Conservation (phyloP, 1,140 invertebrate genomes). For the Chrysoperla carnea region DNA sequence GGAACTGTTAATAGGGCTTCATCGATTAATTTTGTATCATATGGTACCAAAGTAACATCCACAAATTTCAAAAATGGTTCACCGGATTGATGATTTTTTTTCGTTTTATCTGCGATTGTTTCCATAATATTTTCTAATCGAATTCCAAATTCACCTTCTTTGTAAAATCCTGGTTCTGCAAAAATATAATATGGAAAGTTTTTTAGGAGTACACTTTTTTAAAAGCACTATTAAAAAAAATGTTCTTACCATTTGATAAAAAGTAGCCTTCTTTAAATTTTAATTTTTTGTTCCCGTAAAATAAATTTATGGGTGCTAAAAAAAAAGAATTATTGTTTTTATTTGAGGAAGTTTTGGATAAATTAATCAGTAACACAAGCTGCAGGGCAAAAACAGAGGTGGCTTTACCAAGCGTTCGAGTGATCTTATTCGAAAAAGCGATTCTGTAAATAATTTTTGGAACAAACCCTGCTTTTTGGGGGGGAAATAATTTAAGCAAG, state of each 20-base stretch:
- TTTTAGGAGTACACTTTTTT: neutral
- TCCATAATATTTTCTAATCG: constrained; percentile 85
- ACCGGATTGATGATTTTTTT: constrained; percentile 23
- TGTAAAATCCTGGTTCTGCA: constrained; percentile 62
- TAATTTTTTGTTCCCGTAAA: constrained; percentile 31
- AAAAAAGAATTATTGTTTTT: constrained; percentile 7
- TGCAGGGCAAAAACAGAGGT: too few species aligned
- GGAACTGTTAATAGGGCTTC: constrained; percentile 50
- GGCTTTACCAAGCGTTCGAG: too few species aligned
- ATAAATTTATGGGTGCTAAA: constrained; percentile 51
- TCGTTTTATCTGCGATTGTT: constrained; percentile 40
- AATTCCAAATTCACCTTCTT: constrained; percentile 74
- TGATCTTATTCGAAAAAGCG: too few species aligned
- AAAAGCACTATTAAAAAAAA: neutral
- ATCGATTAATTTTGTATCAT: constrained; percentile 81
- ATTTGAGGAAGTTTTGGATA: constrained; percentile 1
- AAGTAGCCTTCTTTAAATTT: constrained; percentile 68
- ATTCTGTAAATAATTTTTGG: too few species aligned
- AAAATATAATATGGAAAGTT: constrained; percentile 4
- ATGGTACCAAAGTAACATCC: constrained; percentile 78
- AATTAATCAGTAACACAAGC: too few species aligned
- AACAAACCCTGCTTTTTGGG: too few species aligned
- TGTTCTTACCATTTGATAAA: constrained; percentile 53
- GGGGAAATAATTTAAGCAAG: too few species aligned
- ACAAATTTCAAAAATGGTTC: constrained; percentile 50